Conservation (phyloP, 23 tunicate species). For the Ascidia mentula region DNA sequence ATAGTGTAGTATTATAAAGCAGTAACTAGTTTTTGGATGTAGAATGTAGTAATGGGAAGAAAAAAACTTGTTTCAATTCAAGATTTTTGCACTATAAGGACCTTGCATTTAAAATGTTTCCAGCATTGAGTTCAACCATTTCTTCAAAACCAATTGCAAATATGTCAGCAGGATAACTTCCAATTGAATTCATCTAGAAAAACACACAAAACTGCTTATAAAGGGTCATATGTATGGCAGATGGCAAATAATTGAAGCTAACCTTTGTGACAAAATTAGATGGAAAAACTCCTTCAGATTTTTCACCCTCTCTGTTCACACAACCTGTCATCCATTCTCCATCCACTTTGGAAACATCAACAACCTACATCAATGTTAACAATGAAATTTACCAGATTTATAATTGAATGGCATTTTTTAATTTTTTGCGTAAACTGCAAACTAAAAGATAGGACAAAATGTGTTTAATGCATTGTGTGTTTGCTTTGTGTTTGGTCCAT, state of each 20-base stretch:
- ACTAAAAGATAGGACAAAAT: no score
- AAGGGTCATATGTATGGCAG: no score
- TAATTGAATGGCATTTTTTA: no score
- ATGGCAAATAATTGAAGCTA: no score
- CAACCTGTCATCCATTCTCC: conserved; percentile 94
- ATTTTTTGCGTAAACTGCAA: no score
- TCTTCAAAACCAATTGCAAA: conserved; percentile 97
- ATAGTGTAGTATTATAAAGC: no score
- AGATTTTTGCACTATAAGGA: neutral
- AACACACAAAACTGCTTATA: no score
- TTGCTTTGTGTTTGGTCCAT: no score
- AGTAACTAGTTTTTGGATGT: no score
- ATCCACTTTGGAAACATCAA: conserved; percentile 63
- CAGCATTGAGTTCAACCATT: conserved; percentile 96
- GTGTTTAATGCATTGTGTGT: no score
- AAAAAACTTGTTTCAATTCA: neutral
- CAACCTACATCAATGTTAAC: conserved; percentile 52
- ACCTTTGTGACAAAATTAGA: conserved; percentile 83
- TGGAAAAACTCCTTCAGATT: conserved; percentile 73
- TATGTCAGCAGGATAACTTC: conserved; percentile 48
- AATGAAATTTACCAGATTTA: no score
- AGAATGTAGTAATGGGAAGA: no score
- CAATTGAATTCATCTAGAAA: conserved; percentile 4
- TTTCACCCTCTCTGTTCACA: conserved; percentile 47
- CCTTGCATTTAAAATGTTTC: conserved; percentile 91